These are phyloP conservation scores for Riparia riparia DNA, from an alignment of 2,113 vertebrate genomes.

Conservation along the genomic window DNA sequence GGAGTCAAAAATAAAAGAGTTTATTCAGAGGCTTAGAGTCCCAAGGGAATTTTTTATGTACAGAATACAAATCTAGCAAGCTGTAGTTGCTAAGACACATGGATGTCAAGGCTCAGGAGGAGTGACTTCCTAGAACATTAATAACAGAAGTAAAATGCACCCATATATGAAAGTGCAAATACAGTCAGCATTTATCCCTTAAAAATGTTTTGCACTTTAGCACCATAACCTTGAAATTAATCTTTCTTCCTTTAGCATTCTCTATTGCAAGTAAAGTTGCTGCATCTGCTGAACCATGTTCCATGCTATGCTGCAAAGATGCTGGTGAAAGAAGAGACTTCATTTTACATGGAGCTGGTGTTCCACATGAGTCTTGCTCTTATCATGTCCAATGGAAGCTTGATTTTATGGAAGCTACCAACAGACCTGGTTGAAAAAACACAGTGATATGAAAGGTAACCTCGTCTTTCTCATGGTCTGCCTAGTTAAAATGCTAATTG, in stretches of 20 bases:
- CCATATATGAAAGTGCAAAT: not conserved
- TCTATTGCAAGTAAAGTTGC: not conserved
- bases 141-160: not conserved
- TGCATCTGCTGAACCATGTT: not conserved
- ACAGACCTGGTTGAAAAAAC: not conserved
- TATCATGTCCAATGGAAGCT: not conserved
- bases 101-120: not conserved
- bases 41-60: not conserved
- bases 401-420: not conserved
- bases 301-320: not conserved
- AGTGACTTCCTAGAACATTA: not conserved
- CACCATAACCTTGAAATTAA: conserved; percentile 1
- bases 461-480: not conserved
- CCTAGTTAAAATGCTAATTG: conserved; percentile 24
- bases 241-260: not conserved
- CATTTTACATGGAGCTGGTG: not conserved
- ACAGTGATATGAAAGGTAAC: not conserved
- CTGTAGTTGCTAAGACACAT: not conserved
- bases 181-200: not conserved
- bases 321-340: not conserved
- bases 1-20: not conserved
- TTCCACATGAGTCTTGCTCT: not conserved
- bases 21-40: not conserved
- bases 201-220: not conserved
- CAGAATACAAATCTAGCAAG: not conserved